Evolutionary conservation across 2,888 invertebrate genomes (phyloP).

Genomic region (Heteromurus nitidus): DNA sequence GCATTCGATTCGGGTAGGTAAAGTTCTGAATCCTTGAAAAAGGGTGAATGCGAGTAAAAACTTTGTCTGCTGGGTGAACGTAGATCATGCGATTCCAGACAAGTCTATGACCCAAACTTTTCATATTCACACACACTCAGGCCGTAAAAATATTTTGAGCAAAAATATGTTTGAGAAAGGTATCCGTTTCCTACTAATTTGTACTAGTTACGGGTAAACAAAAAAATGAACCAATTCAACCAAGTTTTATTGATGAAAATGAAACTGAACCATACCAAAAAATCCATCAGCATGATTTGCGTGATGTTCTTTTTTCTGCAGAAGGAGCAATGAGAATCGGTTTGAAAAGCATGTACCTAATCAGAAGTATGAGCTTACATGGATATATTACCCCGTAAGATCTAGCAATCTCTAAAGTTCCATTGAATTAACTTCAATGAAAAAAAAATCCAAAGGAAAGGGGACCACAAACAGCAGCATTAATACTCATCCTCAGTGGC

Average conservation of each 20-base stretch:
- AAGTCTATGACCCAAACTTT: constrained; percentile 26
- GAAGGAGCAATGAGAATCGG: background rate
- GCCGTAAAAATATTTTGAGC: too few species aligned
- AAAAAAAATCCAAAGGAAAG: background rate
- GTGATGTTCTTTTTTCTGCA: constrained; percentile 5
- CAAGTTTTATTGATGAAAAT: constrained; percentile 19
- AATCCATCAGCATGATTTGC: too few species aligned
- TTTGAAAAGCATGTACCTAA: background rate
- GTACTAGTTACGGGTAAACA: too few species aligned
- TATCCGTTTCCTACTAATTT: too few species aligned
- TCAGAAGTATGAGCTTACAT: constrained; percentile 16
- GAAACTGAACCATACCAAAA: background rate
- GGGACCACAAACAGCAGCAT: constrained; percentile 10
- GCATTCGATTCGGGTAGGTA: constrained; percentile 57
- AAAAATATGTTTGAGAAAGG: too few species aligned
- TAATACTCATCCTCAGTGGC: too few species aligned
- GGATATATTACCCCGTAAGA: background rate
- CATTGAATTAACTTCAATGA: constrained; percentile 2
- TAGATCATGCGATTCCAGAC: constrained; percentile 51
- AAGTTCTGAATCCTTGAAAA: constrained; percentile 45
- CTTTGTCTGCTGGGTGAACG: constrained; percentile 3
- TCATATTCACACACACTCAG: too few species aligned
- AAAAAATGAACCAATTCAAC: constrained; percentile 13
- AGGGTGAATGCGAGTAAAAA: constrained; percentile 25
- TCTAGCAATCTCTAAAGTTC: background rate